Evolutionary conservation across 2,113 vertebrate species (phyloP), one percentile per base, ranked within the genome.

Genomic region (Passer domesticus): DNA sequence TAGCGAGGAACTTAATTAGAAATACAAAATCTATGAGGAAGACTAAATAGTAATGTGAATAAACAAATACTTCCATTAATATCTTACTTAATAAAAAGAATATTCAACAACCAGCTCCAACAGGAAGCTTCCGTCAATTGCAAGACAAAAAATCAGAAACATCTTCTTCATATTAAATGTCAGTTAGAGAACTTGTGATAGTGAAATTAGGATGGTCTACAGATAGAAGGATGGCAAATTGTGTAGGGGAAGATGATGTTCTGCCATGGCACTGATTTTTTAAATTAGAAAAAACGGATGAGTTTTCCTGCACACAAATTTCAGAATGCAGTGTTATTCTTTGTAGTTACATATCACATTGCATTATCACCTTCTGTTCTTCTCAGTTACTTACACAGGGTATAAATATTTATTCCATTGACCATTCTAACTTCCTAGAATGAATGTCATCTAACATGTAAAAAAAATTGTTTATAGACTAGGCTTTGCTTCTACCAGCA

Each of bases 321-420:
- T 85, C 67, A 66, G 53, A 68, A 76, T 30, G 21, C 10, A 35
- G 10, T 35, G 20, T 19, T 73, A 35, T 58, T 95, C 31, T 60
- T 83, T 73, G 49, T 41, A 6, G 15, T 46, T 80, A 55, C 7
- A 83, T 74, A 50, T 28, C 33, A 70, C 35, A 59, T 15, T 67
- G 4, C 16, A 52, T 70, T 94, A 77, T 62, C 21, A 3, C 20
- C 19, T 85, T 83, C 55, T 63, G 39, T 43, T 85, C 58, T 43
- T 76, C 44, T 87, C 77, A 60, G 25, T 74, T 77, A 41, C 47
- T 81, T 80, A 24, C 44, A 80, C 11, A 33, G 9, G 63, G 27
- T 59, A 74, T 50, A 94, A 95, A 87, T 91, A 77, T 90, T 95
- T 90, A 90, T 80, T 37, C 20, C 11, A 56, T 4, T 78, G 68